Percentiles rank a stretch among this genome's conserved stretches.
phyloP scores from a whole-genome alignment of 2,113 vertebrate species.

The Melanostigma gelatinosum region DNA sequence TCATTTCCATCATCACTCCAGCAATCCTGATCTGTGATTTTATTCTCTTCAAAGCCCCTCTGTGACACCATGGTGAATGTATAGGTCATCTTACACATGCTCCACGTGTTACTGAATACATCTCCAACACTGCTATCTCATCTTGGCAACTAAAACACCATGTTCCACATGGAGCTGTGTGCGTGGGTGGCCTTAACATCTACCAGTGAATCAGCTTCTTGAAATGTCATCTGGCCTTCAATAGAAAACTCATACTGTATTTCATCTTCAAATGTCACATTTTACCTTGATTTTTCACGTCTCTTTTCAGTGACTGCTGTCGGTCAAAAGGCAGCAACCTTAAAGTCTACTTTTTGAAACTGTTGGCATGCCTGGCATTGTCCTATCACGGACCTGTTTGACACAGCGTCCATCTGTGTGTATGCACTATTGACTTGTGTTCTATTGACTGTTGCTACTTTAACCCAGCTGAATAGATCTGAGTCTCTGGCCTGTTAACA shows the following conservation, averaged over 20 bases:
- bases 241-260: slow-evolving; percentile 66
- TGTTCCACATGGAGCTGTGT: slow-evolving; percentile 69
- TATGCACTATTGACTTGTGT: slow-evolving; percentile 74
- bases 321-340: slow-evolving; percentile 58
- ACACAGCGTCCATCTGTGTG: slow-evolving; percentile 65
- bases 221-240: slow-evolving; percentile 78
- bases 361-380: slow-evolving; percentile 50
- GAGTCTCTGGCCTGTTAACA: slow-evolving; percentile 70
- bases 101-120: slow-evolving; percentile 66
- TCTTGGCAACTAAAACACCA: slow-evolving; percentile 66
- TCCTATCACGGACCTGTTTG: slow-evolving; percentile 54
- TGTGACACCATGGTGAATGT: slow-evolving; percentile 65
- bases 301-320: slow-evolving; percentile 46
- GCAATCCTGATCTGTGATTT: slow-evolving; percentile 39
- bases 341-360: slow-evolving; percentile 60
- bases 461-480: slow-evolving; percentile 73
- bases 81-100: slow-evolving; percentile 73
- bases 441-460: slow-evolving; percentile 77
- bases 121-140: slow-evolving; percentile 67
- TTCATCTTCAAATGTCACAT: slow-evolving; percentile 78
- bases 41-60: slow-evolving; percentile 35
- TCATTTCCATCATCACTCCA: slow-evolving; percentile 31
- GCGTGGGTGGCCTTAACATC: slow-evolving; percentile 75
- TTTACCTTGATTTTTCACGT: slow-evolving; percentile 48
- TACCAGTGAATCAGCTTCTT: slow-evolving; percentile 75